Percentiles rank a stretch among this genome's conserved stretches.
phyloP scores from a whole-genome alignment of 2,113 vertebrate genomes.

The Lepidothrix coronata region DNA sequence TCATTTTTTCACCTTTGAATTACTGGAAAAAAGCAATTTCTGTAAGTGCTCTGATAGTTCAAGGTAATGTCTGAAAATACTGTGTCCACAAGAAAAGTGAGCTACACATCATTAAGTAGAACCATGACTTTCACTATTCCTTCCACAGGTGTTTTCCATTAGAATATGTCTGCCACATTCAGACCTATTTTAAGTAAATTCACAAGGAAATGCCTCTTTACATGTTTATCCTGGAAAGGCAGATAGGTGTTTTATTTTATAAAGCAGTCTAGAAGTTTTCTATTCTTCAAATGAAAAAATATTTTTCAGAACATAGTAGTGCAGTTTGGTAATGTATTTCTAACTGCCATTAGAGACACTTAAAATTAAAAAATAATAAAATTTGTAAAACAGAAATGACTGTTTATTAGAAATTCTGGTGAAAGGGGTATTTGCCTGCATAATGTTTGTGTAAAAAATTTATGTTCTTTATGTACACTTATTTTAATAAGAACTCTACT shows the following conservation, averaged over 20 bases:
- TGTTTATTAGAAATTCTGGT: background rate
- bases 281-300: slow-evolving; percentile 36
- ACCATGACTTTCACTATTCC: background rate
- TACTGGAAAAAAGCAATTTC: background rate
- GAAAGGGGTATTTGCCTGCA: background rate
- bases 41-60: background rate
- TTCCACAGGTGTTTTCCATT: slow-evolving; percentile 51
- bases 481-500: background rate
- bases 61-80: background rate
- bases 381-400: background rate
- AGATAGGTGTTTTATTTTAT: slow-evolving; percentile 20
- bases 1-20: background rate
- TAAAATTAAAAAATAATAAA: background rate
- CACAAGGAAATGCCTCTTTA: slow-evolving; percentile 46
- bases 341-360: background rate
- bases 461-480: background rate
- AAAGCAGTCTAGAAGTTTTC: slow-evolving; percentile 8
- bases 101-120: slow-evolving; percentile 1
- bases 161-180: slow-evolving; percentile 32
- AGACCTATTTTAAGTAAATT: slow-evolving; percentile 56
- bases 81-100: background rate
- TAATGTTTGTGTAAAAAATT: background rate
- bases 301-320: slow-evolving; percentile 22
- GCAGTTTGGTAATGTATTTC: slow-evolving; percentile 22
- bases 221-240: slow-evolving; percentile 39